Conservation (phyloP, 23 tunicate genomes). For the Clavelina lepadiformis region DNA sequence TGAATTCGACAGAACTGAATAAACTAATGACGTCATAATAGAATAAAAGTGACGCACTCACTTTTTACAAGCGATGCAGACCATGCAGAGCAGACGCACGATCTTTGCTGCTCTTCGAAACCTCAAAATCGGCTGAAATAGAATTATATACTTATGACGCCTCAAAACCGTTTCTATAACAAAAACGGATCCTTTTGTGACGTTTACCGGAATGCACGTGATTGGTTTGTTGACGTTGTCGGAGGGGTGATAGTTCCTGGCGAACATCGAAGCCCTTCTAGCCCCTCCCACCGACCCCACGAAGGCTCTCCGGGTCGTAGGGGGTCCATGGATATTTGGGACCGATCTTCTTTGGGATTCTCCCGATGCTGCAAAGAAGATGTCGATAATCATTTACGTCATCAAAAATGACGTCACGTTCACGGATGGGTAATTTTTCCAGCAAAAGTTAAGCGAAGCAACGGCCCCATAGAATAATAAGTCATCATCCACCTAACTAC, state of each 20-base stretch:
- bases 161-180: no score
- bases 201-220: conserved; percentile 78
- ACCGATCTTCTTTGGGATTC: conserved; percentile 41
- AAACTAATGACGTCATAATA: not conserved
- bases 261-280: conserved; percentile 80
- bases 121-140: conserved; percentile 67
- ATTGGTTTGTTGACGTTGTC: conserved; percentile 15
- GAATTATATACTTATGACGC: no score
- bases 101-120: conserved; percentile 76
- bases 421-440: no score
- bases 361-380: not conserved
- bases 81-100: conserved; percentile 65
- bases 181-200: not conserved
- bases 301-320: conserved; percentile 18
- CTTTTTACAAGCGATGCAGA: conserved; percentile 87
- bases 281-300: conserved; percentile 14
- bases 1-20: not conserved
- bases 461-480: no score
- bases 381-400: no score
- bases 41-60: conserved; percentile 42
- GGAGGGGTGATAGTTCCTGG: conserved; percentile 40
- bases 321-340: conserved; percentile 48
- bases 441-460: no score
- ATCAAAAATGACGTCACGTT: no score
- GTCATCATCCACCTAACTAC: no score